Percentiles rank a stretch among this genome's conserved stretches.
Conservation (phyloP, 2,888 invertebrate species). For the Escarpia spicata region DNA sequence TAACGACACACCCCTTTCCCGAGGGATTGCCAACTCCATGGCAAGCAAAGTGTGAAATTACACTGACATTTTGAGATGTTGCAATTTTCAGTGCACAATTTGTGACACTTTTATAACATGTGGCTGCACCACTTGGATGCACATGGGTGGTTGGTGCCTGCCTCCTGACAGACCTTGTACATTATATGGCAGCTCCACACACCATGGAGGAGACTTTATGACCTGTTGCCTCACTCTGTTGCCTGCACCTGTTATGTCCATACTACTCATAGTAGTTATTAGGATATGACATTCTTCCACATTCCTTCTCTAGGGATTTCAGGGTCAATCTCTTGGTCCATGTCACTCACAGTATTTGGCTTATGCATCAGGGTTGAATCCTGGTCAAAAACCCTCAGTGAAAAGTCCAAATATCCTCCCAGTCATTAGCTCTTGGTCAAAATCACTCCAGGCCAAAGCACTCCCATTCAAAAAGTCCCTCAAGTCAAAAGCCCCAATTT, state of each 20-base stretch:
- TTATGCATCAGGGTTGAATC: not conserved
- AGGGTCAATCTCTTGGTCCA: not conserved
- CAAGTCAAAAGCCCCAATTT: too few species aligned
- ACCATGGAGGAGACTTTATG: not conserved
- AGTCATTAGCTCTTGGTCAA: too few species aligned
- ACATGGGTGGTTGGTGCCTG: not conserved
- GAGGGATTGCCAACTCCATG: not conserved
- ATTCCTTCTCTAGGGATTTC: not conserved
- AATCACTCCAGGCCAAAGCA: too few species aligned
- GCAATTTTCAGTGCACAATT: not conserved
- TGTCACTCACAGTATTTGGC: not conserved
- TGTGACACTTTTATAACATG: conserved; percentile 6
- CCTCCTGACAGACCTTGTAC: not conserved
- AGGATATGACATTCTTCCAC: not conserved
- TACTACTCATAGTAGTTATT: not conserved
- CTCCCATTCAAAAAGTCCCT: too few species aligned
- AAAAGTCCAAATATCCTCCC: too few species aligned
- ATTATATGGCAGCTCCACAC: not conserved
- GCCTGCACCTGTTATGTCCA: not conserved
- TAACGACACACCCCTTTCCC: not conserved
- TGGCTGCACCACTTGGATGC: not conserved
- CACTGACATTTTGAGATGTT: not conserved
- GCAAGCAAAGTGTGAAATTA: conserved; percentile 6
- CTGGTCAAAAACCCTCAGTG: too few species aligned
- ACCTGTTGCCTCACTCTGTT: not conserved